Evolutionary conservation across 2,888 invertebrate genomes (phyloP).

Genomic region (Micropterix aruncella): DNA sequence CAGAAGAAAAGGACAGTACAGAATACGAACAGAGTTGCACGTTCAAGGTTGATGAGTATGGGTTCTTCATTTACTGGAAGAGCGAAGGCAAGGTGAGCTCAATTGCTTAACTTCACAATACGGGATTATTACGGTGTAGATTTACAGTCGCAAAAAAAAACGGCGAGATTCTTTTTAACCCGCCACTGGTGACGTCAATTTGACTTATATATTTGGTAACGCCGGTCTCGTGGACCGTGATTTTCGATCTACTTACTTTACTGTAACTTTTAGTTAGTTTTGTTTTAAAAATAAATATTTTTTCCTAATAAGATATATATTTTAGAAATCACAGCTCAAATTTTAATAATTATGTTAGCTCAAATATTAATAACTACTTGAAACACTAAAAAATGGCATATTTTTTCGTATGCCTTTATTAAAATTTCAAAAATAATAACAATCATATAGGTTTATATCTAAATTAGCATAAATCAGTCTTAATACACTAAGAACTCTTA

Average conservation of each 20-base stretch:
- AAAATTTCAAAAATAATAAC: not conserved
- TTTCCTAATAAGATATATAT: too few relatives aligned
- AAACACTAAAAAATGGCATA: too few relatives aligned
- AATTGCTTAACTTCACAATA: not conserved
- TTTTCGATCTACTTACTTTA: too few relatives aligned
- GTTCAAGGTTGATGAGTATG: constrained; percentile 93
- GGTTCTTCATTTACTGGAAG: constrained; percentile 98
- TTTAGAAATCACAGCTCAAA: too few relatives aligned
- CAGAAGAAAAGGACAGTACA: constrained; percentile 90
- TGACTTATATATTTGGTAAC: too few relatives aligned
- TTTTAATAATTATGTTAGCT: too few relatives aligned
- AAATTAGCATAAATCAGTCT: not conserved
- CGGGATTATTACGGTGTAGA: not conserved
- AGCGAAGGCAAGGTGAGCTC: constrained; percentile 79
- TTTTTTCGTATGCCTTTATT: not conserved
- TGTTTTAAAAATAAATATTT: not conserved
- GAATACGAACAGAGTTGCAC: constrained; percentile 77
- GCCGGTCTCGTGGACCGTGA: too few relatives aligned
- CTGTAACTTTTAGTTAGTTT: too few relatives aligned
- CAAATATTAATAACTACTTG: too few relatives aligned
- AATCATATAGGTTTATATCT: not conserved
- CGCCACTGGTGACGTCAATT: too few relatives aligned
- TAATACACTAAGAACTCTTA: not conserved
- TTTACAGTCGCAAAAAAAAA: too few relatives aligned
- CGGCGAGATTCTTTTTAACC: too few relatives aligned